phyloP scores from a whole-genome alignment of 2,797 vertebrate species.

The Petrocephalus sullivani region DNA sequence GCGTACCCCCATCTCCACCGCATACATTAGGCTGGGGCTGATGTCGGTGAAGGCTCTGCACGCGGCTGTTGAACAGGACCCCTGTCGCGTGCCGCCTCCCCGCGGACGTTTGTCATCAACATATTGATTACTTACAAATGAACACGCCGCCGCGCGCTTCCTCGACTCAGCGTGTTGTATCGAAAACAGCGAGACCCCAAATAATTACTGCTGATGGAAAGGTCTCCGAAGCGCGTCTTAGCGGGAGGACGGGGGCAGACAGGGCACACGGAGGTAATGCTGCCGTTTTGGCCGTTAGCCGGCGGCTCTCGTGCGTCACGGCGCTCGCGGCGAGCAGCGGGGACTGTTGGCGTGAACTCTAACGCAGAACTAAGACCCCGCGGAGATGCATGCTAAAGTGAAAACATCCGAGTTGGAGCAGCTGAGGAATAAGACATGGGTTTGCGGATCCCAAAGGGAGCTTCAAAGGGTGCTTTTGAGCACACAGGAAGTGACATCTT shows the following conservation, averaged over 20 bases:
- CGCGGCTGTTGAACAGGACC: not conserved
- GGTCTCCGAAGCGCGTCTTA: not conserved
- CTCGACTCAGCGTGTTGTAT: not conserved
- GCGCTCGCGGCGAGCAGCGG: not conserved
- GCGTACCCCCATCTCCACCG: not conserved
- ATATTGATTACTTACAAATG: constrained; percentile 25
- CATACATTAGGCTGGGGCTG: not conserved
- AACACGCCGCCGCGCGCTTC: constrained; percentile 25
- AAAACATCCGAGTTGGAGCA: not conserved
- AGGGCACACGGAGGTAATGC: not conserved
- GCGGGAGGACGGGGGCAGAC: not conserved
- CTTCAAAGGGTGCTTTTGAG: not conserved
- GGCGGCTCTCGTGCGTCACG: not conserved
- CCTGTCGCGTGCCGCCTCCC: not conserved
- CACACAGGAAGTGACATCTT: not conserved
- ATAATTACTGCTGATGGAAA: constrained; percentile 12
- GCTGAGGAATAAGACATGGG: not conserved
- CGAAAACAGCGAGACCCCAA: constrained; percentile 14
- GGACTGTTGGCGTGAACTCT: not conserved
- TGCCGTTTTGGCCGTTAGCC: not conserved
- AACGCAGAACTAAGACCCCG: not conserved
- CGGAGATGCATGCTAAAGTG: not conserved
- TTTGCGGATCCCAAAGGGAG: not conserved
- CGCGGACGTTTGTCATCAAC: constrained; percentile 6
- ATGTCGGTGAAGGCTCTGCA: not conserved